phyloP scores from a whole-genome alignment of 2,113 vertebrate species.

The Bathybates hornii region DNA sequence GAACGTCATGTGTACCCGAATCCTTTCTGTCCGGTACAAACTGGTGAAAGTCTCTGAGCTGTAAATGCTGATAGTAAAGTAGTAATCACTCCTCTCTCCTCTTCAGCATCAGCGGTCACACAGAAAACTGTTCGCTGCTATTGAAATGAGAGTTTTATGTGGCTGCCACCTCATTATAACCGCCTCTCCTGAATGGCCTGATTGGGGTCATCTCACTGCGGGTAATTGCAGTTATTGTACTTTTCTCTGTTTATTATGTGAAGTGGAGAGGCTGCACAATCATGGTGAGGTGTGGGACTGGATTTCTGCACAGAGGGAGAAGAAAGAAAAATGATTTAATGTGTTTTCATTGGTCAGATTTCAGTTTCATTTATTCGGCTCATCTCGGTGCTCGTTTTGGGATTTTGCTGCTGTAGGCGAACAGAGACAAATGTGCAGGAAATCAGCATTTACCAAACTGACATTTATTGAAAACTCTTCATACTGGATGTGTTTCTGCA shows the following conservation, averaged over 20 bases:
- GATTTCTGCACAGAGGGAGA: neutral
- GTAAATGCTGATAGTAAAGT: neutral
- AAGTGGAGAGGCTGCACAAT: neutral
- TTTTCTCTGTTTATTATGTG: slow-evolving; percentile 1
- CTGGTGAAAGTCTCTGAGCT: neutral
- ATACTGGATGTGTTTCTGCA: neutral
- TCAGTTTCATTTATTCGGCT: neutral
- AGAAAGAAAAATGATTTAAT: neutral
- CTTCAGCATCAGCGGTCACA: neutral
- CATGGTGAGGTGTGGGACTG: neutral
- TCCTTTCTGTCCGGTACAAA: neutral
- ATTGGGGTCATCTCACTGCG: slow-evolving; percentile 44
- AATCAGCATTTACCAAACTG: neutral
- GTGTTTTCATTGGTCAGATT: neutral
- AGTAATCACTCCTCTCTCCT: neutral
- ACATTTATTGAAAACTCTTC: neutral
- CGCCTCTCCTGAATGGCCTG: neutral
- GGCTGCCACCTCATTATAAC: slow-evolving; percentile 7
- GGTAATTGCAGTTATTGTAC: slow-evolving; percentile 34
- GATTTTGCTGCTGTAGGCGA: neutral
- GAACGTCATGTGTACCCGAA: neutral
- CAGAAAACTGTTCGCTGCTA: neutral
- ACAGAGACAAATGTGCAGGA: neutral
- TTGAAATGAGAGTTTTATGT: neutral
- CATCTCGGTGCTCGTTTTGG: neutral